phyloP scores from a whole-genome alignment of 1,140 invertebrate genomes.

The Hesperophylax magnus region DNA sequence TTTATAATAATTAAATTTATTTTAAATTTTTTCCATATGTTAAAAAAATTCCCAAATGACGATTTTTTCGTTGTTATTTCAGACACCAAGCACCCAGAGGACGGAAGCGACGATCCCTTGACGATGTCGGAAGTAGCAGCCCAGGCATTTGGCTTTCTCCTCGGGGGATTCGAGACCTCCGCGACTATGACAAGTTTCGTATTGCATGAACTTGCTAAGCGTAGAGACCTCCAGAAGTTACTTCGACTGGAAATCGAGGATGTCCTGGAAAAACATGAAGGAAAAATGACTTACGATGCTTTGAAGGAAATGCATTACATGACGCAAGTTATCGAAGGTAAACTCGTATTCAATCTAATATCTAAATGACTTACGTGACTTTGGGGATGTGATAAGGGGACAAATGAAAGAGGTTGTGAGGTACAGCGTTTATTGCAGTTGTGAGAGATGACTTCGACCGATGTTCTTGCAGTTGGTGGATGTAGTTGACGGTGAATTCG shows the following conservation, averaged over 20 bases:
- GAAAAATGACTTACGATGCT: constrained; percentile 64
- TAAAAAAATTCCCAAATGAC: too few relatives aligned
- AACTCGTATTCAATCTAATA: not conserved
- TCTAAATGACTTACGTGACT: too few relatives aligned
- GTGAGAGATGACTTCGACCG: too few relatives aligned
- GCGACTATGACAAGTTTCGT: constrained; percentile 67
- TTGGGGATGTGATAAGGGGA: too few relatives aligned
- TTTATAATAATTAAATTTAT: too few relatives aligned
- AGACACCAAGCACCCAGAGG: not conserved
- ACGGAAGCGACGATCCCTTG: constrained; percentile 39
- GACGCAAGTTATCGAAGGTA: constrained; percentile 68
- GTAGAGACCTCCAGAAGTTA: constrained; percentile 69
- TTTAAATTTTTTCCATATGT: too few relatives aligned
- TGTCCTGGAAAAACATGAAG: constrained; percentile 58
- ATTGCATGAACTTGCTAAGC: constrained; percentile 67
- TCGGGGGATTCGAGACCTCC: constrained; percentile 76
- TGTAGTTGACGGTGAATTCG: too few relatives aligned
- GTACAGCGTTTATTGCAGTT: too few relatives aligned
- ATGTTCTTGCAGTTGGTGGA: too few relatives aligned
- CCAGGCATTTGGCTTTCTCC: constrained; percentile 65
- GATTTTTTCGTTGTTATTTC: too few relatives aligned
- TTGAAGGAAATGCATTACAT: constrained; percentile 68
- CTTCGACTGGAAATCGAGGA: constrained; percentile 72
- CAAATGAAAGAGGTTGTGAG: too few relatives aligned
- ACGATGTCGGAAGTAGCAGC: constrained; percentile 65